A percentile compares a stretch with the other conserved stretches of the same genome.
Conservation (phyloP, 2,888 invertebrate genomes). For the Ptychoptera contaminata region DNA sequence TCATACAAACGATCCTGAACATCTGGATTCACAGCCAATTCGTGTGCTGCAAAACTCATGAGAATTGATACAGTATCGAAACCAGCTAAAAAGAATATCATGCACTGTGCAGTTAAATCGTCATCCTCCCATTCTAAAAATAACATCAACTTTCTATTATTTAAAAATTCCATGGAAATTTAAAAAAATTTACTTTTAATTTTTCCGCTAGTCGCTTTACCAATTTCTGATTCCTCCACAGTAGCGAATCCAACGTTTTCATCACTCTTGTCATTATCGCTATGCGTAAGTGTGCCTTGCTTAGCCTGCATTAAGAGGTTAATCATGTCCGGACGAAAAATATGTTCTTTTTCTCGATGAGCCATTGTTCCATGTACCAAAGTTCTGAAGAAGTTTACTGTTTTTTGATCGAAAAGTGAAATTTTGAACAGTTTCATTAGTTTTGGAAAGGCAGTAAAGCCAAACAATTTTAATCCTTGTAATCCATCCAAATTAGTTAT, state of each 20-base stretch:
- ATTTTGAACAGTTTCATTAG: constrained; percentile 12
- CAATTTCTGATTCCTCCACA: constrained; percentile 25
- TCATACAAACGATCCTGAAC: constrained; percentile 23
- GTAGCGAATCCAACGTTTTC: constrained; percentile 11
- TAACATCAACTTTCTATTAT: constrained; percentile 4
- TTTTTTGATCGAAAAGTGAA: constrained; percentile 14
- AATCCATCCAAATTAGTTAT: not conserved
- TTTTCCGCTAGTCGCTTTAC: not conserved
- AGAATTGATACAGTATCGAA: constrained; percentile 33
- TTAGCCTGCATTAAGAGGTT: constrained; percentile 38
- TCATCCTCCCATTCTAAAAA: constrained; percentile 23
- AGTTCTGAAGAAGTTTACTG: constrained; percentile 23
- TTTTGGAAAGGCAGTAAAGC: too few relatives aligned
- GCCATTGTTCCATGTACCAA: constrained; percentile 29
- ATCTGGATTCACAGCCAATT: constrained; percentile 26
- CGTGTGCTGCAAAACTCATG: constrained; percentile 27
- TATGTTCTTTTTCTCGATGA: constrained; percentile 24
- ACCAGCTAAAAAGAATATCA: constrained; percentile 37
- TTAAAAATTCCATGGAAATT: constrained; percentile 12
- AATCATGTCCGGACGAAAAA: constrained; percentile 36
- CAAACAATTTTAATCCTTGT: too few relatives aligned
- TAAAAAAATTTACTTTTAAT: constrained; percentile 11
- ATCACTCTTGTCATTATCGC: not conserved
- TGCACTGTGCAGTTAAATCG: constrained; percentile 34
- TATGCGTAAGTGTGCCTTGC: constrained; percentile 14